These are phyloP conservation scores for Metopolophium dirhodum DNA, from an alignment of 1,140 invertebrate species.

Conservation along the genomic window DNA sequence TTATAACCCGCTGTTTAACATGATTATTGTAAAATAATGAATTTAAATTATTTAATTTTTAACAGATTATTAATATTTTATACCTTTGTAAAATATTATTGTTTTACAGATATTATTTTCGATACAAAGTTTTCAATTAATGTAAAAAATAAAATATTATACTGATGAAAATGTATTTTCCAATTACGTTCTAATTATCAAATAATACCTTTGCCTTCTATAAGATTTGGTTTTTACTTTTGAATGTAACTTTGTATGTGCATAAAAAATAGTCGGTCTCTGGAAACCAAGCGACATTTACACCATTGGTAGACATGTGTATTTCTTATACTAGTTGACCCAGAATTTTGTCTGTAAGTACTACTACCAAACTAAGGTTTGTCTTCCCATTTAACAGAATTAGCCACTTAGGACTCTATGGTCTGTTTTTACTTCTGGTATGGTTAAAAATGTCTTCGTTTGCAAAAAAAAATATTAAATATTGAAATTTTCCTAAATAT, in stretches of 20 bases:
- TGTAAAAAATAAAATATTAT: neutral
- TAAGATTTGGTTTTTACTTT: neutral
- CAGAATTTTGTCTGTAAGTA: too few relatives aligned
- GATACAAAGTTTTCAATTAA: neutral
- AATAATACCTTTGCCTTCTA: neutral
- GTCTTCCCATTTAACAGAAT: too few relatives aligned
- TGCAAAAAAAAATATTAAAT: too few relatives aligned
- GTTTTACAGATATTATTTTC: slow-evolving; percentile 33
- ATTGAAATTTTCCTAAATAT: too few relatives aligned
- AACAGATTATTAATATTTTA: slow-evolving; percentile 7
- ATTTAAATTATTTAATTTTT: slow-evolving; percentile 11
- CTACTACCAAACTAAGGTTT: too few relatives aligned
- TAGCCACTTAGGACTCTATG: too few relatives aligned
- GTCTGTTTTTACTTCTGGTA: too few relatives aligned
- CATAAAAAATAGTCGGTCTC: neutral
- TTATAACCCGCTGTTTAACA: neutral
- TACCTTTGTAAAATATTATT: slow-evolving; percentile 15
- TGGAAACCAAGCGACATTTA: neutral
- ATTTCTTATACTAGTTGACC: too few relatives aligned
- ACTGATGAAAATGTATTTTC: neutral
- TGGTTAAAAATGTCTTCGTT: too few relatives aligned
- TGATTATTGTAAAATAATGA: neutral
- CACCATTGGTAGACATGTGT: too few relatives aligned
- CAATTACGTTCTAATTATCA: neutral
- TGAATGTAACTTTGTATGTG: neutral